Base-by-base conservation (phyloP, 2,797 vertebrate species). In the Nannoperca obscura region DNA sequence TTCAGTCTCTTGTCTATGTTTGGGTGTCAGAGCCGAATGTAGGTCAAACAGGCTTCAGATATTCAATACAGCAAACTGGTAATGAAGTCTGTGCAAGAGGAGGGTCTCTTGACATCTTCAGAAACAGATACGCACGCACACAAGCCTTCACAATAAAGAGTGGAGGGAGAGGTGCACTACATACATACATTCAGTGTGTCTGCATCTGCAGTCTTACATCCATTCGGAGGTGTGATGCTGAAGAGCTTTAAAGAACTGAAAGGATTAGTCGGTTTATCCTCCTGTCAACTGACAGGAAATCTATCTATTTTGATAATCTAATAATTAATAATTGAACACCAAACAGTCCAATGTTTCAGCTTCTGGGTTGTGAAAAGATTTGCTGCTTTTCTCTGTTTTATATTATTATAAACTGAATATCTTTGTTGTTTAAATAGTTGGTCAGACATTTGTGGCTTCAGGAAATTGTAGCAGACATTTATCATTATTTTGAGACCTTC, bases 41-140 rank as follows among this genome's bases (percentile, higher is more conserved):
- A 84, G 89, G 84, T 88, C 89, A 85, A 55, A 74, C 62, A 27
- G 59, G 40, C 75, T 78, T 72, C n/a, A 76, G 57, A 55, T 74
- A 76, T 72, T 84, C 61, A 80, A 40, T 78, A n/a, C 24, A 22
- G 63, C 68, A 58, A 59, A 44, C 55, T 19, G 68, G 65, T 74
- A 78, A 70, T 50, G 30, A 19, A 68, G 74, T 24, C 36, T 14
- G 38, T 30, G 44, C 52, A 65, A 34, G 30, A 52, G 22, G 44
- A 59, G 46, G 71, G 30, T 42, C 57, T 57, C 61, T 62, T 44
- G 53, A 69, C 60, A 73, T 76, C 24, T 81, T 57, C 40, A 54
- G 32, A 67, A 66, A 63, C 9, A 24, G 14, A 67, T 24, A 76
- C 34, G 34, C 9, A 53, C 49, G 22, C 24, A 74, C 30, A 52